A percentile compares a stretch with the other conserved stretches of the same genome.
These are phyloP conservation scores for Raja brachyura DNA, from an alignment of 2,113 vertebrate species.

Conservation along the genomic window DNA sequence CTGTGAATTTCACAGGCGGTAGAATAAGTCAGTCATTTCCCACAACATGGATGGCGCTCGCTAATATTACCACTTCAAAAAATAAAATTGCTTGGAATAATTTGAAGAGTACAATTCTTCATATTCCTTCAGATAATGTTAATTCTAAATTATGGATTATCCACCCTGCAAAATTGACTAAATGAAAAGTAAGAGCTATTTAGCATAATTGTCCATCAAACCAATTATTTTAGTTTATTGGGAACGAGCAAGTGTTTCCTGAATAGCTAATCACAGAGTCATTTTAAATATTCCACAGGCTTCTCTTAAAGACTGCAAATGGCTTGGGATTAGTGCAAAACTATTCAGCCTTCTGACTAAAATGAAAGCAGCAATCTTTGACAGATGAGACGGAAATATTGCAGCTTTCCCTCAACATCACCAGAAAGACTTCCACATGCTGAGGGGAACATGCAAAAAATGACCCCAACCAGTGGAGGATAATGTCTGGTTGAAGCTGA, in stretches of 20 bases:
- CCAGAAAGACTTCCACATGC: background rate
- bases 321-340: background rate
- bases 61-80: background rate
- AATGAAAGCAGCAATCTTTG: background rate
- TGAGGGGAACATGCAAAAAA: background rate
- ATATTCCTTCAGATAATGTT: background rate
- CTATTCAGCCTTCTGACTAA: background rate
- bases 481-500: too few species aligned
- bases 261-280: background rate
- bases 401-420: background rate
- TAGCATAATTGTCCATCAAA: conserved; percentile 4
- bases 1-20: conserved; percentile 44
- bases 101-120: background rate
- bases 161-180: background rate
- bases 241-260: background rate
- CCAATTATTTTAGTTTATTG: conserved; percentile 6
- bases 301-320: background rate
- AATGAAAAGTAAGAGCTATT: conserved; percentile 21
- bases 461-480: background rate
- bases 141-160: conserved; percentile 24
- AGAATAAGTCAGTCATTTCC: conserved; percentile 44
- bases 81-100: background rate
- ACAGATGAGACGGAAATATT: background rate
- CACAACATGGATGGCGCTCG: background rate
- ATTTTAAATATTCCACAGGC: background rate